Percentiles rank a stretch among this genome's conserved stretches.
Conservation (phyloP, 2,888 invertebrate genomes). For the Spisula solida region DNA sequence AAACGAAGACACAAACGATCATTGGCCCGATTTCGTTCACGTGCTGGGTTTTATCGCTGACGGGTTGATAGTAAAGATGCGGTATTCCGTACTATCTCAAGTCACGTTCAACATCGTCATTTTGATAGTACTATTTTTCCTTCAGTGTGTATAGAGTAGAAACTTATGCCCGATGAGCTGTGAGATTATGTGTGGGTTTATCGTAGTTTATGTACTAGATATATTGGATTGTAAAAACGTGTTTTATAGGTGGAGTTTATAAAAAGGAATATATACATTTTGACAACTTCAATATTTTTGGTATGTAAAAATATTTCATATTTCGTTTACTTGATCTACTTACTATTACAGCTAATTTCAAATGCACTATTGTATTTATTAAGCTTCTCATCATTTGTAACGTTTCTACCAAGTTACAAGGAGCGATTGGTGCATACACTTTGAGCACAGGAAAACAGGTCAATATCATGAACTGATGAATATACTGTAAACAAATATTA, state of each 20-base stretch:
- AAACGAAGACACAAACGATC: not conserved
- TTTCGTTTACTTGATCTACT: no score
- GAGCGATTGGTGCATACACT: no score
- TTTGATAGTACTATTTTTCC: slow-evolving; percentile 11
- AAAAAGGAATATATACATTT: not conserved
- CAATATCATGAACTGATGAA: no score
- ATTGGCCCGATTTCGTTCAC: slow-evolving; percentile 13
- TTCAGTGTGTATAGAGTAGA: not conserved
- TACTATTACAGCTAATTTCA: no score
- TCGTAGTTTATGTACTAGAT: not conserved
- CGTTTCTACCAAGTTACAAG: no score
- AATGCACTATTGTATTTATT: no score
- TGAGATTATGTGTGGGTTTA: not conserved
- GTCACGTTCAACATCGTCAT: not conserved
- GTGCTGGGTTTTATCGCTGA: slow-evolving; percentile 13
- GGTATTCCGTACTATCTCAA: slow-evolving; percentile 4
- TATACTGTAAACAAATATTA: no score
- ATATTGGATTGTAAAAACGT: not conserved
- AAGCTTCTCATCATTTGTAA: no score
- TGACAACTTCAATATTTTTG: not conserved
- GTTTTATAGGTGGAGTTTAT: not conserved
- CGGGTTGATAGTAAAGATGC: slow-evolving; percentile 22
- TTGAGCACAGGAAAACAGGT: no score
- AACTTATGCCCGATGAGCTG: not conserved
- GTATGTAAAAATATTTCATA: not conserved